Percentiles rank a stretch among this genome's conserved stretches.
These are phyloP conservation scores for Selenia dentaria DNA, from an alignment of 2,888 invertebrate species.

Conservation along the genomic window DNA sequence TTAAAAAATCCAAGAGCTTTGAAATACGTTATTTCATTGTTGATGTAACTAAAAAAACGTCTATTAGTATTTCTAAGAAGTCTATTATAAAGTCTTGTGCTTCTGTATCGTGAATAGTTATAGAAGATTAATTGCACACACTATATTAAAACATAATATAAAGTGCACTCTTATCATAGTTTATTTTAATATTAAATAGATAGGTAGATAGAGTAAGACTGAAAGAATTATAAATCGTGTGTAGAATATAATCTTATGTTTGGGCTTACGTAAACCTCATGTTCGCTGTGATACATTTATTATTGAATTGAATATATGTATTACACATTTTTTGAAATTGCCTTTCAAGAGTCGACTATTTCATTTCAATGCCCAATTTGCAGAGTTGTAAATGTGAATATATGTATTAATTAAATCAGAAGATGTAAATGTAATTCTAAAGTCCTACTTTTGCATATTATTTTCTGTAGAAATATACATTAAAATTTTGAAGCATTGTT, in stretches of 20 bases:
- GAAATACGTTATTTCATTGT: too few species aligned
- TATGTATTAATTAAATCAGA: not conserved
- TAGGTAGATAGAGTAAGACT: slow-evolving; percentile 78
- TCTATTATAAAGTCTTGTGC: slow-evolving; percentile 26
- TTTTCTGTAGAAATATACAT: too few species aligned
- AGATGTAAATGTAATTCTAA: not conserved
- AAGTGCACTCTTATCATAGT: slow-evolving; percentile 73
- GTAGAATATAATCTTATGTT: slow-evolving; percentile 48
- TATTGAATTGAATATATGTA: slow-evolving; percentile 37
- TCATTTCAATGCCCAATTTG: not conserved
- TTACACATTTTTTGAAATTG: slow-evolving; percentile 26
- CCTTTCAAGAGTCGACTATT: not conserved
- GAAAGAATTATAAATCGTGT: slow-evolving; percentile 60
- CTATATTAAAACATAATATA: slow-evolving; percentile 59
- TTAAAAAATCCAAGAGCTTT: not conserved
- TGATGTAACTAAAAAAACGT: too few species aligned
- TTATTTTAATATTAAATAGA: slow-evolving; percentile 57
- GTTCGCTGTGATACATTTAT: slow-evolving; percentile 68
- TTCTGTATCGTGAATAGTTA: slow-evolving; percentile 55
- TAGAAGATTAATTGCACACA: slow-evolving; percentile 64
- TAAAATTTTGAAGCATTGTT: too few species aligned
- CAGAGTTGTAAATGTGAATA: not conserved
- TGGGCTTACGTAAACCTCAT: slow-evolving; percentile 65
- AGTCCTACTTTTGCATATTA: not conserved
- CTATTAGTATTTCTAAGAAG: too few species aligned